These are phyloP conservation scores for Pinna nobilis DNA, from an alignment of 1,140 invertebrate species.

Conservation along the genomic window DNA sequence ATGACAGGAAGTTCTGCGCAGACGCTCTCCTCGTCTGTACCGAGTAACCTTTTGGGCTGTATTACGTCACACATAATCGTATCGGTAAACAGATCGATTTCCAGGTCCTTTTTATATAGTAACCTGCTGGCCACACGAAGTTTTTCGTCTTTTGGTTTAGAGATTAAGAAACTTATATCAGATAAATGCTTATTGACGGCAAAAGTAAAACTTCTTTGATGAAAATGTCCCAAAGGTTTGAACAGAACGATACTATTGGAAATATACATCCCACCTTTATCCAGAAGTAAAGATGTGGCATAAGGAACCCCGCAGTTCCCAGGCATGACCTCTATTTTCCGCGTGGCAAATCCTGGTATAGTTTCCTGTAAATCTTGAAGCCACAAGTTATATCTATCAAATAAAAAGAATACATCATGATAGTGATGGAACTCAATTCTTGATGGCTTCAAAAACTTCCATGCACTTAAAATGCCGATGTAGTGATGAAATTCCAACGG, in stretches of 20 bases:
- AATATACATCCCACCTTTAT: not conserved
- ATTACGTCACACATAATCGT: not conserved
- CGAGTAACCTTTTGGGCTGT: not conserved
- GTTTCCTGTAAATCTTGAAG: not conserved
- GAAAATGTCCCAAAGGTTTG: not conserved
- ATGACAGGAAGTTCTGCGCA: not conserved
- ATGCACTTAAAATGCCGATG: not conserved
- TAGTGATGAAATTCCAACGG: not conserved
- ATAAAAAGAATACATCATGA: not conserved
- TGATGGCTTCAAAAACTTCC: not conserved
- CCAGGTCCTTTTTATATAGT: not conserved
- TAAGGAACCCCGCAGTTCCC: not conserved
- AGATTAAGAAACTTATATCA: not conserved
- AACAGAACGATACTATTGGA: not conserved
- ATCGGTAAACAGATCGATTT: not conserved
- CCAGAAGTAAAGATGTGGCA: not conserved
- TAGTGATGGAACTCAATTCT: not conserved
- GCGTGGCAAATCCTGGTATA: not conserved
- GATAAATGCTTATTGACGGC: not conserved
- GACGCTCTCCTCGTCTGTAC: not conserved
- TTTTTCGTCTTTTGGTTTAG: not conserved
- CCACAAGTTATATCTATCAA: not conserved
- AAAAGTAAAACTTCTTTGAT: not conserved
- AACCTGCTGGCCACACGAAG: not conserved
- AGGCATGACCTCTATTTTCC: not conserved